Percentiles rank a stretch among this genome's conserved stretches.
These are phyloP conservation scores for Rhyacophila evoluta DNA, from an alignment of 2,888 invertebrate genomes.

Conservation along the genomic window DNA sequence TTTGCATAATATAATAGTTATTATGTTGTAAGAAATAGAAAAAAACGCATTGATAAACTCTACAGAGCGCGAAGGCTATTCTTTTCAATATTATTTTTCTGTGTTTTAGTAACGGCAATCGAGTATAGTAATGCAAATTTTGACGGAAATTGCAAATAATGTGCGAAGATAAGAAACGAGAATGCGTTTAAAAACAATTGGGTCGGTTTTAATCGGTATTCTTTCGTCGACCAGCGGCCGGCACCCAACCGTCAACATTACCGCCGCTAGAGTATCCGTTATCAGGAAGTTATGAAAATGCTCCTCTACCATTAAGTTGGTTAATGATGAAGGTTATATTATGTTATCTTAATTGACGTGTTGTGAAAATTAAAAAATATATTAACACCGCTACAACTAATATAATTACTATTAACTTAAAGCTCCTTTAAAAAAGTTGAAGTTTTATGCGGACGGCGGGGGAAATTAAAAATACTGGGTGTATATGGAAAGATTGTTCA, in stretches of 20 bases:
- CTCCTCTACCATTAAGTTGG: background rate
- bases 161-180: constrained; percentile 7
- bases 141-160: background rate
- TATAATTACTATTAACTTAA: too few species aligned
- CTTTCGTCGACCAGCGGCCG: background rate
- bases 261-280: background rate
- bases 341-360: too few species aligned
- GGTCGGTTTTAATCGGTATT: background rate
- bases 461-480: too few species aligned
- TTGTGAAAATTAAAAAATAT: too few species aligned
- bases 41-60: background rate
- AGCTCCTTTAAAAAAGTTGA: too few species aligned
- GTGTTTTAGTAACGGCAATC: background rate
- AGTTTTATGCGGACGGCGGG: too few species aligned
- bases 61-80: background rate
- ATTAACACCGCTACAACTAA: too few species aligned
- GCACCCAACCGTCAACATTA: background rate
- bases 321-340: too few species aligned
- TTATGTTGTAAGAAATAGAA: too few species aligned
- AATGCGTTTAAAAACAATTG: constrained; percentile 9
- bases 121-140: background rate
- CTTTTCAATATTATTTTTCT: background rate
- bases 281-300: constrained; percentile 16
- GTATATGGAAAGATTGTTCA: too few species aligned
- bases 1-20: background rate